Evolutionary conservation across 2,888 invertebrate genomes (phyloP).

Genomic region (Gibbula magus): DNA sequence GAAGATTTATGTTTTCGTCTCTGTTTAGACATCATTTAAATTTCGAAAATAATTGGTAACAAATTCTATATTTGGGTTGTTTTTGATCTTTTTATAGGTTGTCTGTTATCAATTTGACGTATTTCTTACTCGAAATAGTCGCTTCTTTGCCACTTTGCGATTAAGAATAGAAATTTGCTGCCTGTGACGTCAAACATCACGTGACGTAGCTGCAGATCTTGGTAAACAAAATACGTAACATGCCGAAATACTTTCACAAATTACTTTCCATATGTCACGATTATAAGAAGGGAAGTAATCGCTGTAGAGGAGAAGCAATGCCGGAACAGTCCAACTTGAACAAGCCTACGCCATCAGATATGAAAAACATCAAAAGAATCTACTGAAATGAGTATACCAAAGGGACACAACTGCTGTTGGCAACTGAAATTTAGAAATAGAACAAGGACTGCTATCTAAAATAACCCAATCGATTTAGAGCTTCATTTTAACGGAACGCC

Average conservation of each 20-base stretch:
- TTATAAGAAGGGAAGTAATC: background rate
- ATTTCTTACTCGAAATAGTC: background rate
- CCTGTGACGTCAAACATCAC: background rate
- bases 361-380: background rate
- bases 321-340: background rate
- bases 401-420: background rate
- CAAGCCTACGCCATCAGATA: background rate
- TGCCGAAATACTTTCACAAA: background rate
- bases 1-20: too few relatives aligned
- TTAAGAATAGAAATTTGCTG: background rate
- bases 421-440: background rate
- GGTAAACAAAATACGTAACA: conserved; percentile 7
- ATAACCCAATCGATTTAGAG: conserved; percentile 11
- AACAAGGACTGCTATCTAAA: background rate
- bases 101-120: conserved; percentile 13
- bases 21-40: too few relatives aligned
- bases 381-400: background rate
- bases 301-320: background rate
- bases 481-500: background rate
- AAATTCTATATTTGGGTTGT: conserved; percentile 2
- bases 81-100: conserved; percentile 9
- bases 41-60: background rate
- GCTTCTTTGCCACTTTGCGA: background rate
- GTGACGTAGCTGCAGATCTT: background rate
- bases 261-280: background rate